Conservation (phyloP, 2,113 vertebrate species). For the Elephas maximus region DNA sequence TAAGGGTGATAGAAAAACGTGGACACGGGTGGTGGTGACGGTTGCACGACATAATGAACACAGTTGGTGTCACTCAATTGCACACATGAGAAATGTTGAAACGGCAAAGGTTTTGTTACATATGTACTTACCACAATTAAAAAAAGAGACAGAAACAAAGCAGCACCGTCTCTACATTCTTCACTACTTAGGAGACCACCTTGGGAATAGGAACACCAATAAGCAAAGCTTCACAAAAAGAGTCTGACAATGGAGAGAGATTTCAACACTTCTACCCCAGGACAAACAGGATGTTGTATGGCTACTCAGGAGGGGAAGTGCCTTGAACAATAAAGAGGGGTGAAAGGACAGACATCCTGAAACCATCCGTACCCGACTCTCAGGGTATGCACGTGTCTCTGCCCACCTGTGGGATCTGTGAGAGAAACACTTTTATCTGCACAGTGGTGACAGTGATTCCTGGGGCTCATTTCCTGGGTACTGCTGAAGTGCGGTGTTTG, state of each 20-base stretch:
- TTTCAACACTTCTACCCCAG: neutral
- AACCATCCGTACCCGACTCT: conserved; percentile 16
- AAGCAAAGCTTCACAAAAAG: neutral
- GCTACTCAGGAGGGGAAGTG: conserved; percentile 65
- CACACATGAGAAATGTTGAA: neutral
- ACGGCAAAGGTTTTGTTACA: neutral
- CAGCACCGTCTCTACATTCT: neutral
- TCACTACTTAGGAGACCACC: neutral
- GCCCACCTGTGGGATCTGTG: rapidly evolving
- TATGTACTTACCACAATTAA: neutral
- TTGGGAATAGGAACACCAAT: neutral
- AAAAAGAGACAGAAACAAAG: neutral
- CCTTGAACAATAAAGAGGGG: rapidly evolving
- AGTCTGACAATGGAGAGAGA: neutral
- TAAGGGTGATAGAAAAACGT: neutral
- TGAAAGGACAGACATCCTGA: conserved; percentile 39
- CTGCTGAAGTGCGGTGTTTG: rapidly evolving
- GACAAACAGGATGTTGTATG: conserved; percentile 70
- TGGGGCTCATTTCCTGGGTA: neutral
- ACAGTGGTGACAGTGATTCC: neutral
- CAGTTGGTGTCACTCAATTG: neutral
- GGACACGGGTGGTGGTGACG: neutral
- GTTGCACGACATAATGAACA: neutral
- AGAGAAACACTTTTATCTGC: conserved; percentile 25
- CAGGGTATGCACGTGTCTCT: rapidly evolving